Base-by-base conservation (phyloP, 2,113 vertebrate genomes). In the Helogale parvula region DNA sequence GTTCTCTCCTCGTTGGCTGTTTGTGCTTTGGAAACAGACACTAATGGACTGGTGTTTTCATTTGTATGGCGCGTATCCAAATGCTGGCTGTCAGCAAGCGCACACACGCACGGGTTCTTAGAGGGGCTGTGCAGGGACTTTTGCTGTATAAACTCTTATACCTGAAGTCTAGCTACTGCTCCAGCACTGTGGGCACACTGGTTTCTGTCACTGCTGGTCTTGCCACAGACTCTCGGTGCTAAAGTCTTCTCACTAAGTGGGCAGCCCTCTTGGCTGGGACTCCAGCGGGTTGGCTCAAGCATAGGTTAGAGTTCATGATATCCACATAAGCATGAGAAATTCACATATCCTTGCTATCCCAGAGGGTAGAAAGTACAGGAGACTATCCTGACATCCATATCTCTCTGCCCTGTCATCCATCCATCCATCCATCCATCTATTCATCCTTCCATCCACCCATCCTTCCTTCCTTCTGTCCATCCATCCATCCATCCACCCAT, bases 121-220 rank as follows among this genome's bases (percentile, higher is more conserved):
- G 31, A 45, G 35, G 5, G 12, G 1, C 41, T 5, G 3, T 33
- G 15, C 1, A 27, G 1, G 5, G 16, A 23, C 33, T 68, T 8
- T 11, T 25, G 11, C 45, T 71, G 11, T 1, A 11, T 5, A 25
- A 9, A 15, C 19, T 17, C 35, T 17, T 4, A 13, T 52, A 31
- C 65, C 76, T 47, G 72, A 86, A 33, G 41, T 41, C 33, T 4
- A 21, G 23, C 54, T 23, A 15, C 35, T 23, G 15, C 45, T 38
- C 12, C 27, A 10, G 9, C 3, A 41, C 2, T 7, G n/a, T 25
- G 79, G 10, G 45, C 57, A 88, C 8, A 66, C 31, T 41, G 47
- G 9, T 27, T 38, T 1, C n/a, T 47, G 45, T 31, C 57, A 29
- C 29, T 7, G 33, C 9, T 1, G 9, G 3, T 77, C 50, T 81